phyloP scores from a whole-genome alignment of 2,888 invertebrate genomes.

The Macrosiphum euphorbiae region DNA sequence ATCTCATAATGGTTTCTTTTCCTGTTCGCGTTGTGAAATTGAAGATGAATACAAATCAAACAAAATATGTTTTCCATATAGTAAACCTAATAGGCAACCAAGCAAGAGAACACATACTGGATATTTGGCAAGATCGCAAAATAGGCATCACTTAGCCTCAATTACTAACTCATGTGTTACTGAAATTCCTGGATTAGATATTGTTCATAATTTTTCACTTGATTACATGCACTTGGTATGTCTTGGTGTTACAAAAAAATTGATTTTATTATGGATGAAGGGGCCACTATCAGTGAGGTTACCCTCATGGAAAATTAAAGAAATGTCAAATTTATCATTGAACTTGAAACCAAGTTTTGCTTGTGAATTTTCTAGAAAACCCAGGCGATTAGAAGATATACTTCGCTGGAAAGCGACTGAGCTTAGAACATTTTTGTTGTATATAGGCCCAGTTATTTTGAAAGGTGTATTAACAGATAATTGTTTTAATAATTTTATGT shows the following conservation, averaged over 20 bases:
- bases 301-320: background rate
- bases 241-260: background rate
- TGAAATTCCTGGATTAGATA: background rate
- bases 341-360: background rate
- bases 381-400: background rate
- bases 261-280: constrained; percentile 1
- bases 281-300: background rate
- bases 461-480: background rate
- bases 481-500: background rate
- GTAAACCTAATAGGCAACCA: background rate
- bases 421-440: background rate
- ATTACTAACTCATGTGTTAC: background rate
- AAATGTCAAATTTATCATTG: background rate
- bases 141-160: background rate
- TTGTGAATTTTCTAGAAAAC: background rate
- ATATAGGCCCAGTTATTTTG: background rate
- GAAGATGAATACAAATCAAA: background rate
- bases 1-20: constrained; percentile 66
- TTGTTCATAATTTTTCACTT: background rate
- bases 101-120: background rate
- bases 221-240: background rate
- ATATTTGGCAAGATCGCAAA: background rate
- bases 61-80: background rate
- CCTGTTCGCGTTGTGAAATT: background rate
- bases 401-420: background rate